Percentiles rank a stretch among this genome's conserved stretches.
Conservation (phyloP, 2,113 vertebrate species). For the Micronycteris hirsuta region DNA sequence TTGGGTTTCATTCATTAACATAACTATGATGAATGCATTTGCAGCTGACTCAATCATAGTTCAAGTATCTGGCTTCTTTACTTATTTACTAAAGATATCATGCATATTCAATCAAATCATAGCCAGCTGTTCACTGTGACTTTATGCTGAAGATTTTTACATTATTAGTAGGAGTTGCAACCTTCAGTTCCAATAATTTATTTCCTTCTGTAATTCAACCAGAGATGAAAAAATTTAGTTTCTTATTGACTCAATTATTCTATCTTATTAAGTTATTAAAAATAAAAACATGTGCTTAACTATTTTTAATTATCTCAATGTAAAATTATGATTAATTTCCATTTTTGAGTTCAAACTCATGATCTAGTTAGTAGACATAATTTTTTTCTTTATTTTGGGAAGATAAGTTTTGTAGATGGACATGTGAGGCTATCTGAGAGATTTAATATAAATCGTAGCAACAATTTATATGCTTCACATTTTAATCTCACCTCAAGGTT, state of each 20-base stretch:
- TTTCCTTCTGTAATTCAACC: not conserved
- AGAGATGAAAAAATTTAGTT: not conserved
- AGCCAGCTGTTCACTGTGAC: not conserved
- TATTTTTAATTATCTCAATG: not conserved
- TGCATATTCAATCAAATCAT: not conserved
- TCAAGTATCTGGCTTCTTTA: not conserved
- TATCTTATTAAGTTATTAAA: not conserved
- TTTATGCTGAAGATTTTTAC: not conserved
- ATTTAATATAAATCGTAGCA: not conserved
- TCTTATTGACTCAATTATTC: not conserved
- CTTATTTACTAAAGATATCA: not conserved
- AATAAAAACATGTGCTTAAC: not conserved
- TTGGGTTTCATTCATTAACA: not conserved
- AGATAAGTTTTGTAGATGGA: not conserved
- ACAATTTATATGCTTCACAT: not conserved
- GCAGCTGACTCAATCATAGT: not conserved
- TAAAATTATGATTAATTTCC: not conserved
- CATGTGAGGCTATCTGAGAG: not conserved
- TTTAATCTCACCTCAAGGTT: not conserved
- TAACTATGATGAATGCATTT: not conserved
- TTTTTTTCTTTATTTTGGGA: not conserved
- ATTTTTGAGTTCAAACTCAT: not conserved
- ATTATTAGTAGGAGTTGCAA: not conserved
- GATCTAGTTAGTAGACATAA: not conserved
- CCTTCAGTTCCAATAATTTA: not conserved